Evolutionary conservation across 92 coral and sea anemone genomes (phyloP), one percentile per base, ranked within the genome.

Genomic region (Umimayanthus chanpuru): DNA sequence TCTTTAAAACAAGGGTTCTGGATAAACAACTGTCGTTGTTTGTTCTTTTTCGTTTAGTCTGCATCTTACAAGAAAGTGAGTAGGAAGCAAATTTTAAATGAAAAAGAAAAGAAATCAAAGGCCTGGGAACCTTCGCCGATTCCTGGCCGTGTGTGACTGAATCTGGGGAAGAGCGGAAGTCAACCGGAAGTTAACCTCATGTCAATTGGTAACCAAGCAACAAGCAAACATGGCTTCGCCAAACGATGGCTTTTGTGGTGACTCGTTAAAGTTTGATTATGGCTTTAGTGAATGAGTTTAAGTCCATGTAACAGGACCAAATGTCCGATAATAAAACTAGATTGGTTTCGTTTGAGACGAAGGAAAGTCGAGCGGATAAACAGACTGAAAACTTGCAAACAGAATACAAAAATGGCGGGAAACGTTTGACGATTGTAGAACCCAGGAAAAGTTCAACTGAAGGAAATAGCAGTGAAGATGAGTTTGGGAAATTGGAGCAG

Each of bases 401-500:
- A 2, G 86, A 29, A 75, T 58, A 44, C 43, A 16, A 80, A 8
- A 49, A 32, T 70, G 80, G 44, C 4, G 72, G 53, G 56, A 81
- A 81, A 67, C 40, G 47, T 26, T 18, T 23, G 8, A 50, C 78
- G 21, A 80, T 77, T 20, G 64, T 30, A 30, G 75, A 86, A 11
- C 28, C 47, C 20, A 15, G 38, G 20, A 26, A 61, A 50, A 53
- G 29, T 30, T 50, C 70, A 18, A 40, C 9, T 2, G 36, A 67
- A 39, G 23, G 14, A 83, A 47, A 28, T 83, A 75, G 71, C 26
- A 71, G 88, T 53, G 91, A 43, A 8, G 93, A 90, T 25, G 96
- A 90, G 8, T 90, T 80, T 86, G 90, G 85, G n/a, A 93, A 82
- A 67, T 58, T 44, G 25, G 88, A 81, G 18, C 93, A 91, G 39